A percentile compares a stretch with the other conserved stretches of the same genome.
phyloP scores from a whole-genome alignment of 2,888 invertebrate genomes.

The Enchytraeus crypticus region DNA sequence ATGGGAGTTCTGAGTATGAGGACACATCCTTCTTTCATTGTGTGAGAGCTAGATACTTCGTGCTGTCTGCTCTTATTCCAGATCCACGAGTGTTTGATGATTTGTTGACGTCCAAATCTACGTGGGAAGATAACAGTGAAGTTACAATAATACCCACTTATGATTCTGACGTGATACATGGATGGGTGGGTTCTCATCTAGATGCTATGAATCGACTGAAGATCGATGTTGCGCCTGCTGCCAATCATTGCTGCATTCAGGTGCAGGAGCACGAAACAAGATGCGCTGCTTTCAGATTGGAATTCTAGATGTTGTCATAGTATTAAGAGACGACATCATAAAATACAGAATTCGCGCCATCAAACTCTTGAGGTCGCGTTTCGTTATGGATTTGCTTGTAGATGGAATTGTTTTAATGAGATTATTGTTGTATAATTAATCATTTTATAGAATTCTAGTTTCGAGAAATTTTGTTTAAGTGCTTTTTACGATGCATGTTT shows the following conservation, averaged over 20 bases:
- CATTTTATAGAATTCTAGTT: too few species aligned
- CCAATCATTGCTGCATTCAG: constrained; percentile 92
- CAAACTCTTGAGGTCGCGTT: too few species aligned
- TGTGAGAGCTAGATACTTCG: constrained; percentile 85
- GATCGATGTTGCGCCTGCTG: constrained; percentile 90
- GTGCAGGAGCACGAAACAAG: constrained; percentile 88
- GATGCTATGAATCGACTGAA: constrained; percentile 74
- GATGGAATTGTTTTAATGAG: too few species aligned
- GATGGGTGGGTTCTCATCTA: constrained; percentile 93
- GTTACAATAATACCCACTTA: constrained; percentile 96
- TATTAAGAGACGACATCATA: too few species aligned
- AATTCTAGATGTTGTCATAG: too few species aligned
- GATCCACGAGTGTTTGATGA: constrained; percentile 88
- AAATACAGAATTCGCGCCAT: too few species aligned
- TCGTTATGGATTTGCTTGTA: too few species aligned
- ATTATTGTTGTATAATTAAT: too few species aligned
- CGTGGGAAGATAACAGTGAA: constrained; percentile 70
- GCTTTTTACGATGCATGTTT: too few species aligned
- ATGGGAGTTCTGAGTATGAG: constrained; percentile 88
- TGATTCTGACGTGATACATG: constrained; percentile 88
- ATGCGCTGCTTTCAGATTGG: constrained; percentile 91
- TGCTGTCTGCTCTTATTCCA: constrained; percentile 88
- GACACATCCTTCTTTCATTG: constrained; percentile 88
- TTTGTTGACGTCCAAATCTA: constrained; percentile 83
- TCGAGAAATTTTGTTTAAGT: too few species aligned